A percentile compares a stretch with the other conserved stretches of the same genome.
Conservation (phyloP, 1,140 invertebrate species). For the Cherax quadricarinatus region DNA sequence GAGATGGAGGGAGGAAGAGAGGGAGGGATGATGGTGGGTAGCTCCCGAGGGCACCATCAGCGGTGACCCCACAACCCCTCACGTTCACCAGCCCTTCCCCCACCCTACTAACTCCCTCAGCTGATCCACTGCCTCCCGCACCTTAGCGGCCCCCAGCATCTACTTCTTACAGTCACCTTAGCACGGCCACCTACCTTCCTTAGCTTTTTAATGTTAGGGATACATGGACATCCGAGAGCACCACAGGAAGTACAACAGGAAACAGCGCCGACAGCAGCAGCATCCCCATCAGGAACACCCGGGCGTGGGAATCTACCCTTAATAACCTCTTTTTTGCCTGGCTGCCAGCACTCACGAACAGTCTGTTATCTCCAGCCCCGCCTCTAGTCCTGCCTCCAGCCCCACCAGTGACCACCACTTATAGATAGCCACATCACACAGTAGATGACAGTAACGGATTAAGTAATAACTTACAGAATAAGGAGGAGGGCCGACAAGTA, state of each 20-base stretch:
- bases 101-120: not conserved
- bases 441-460: no score
- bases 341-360: no score
- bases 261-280: not conserved
- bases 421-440: no score
- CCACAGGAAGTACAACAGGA: not conserved
- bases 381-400: not conserved
- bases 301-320: not conserved
- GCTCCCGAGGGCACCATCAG: slow-evolving; percentile 41
- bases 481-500: no score
- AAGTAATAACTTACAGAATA: no score
- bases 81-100: slow-evolving; percentile 20
- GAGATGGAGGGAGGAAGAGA: not conserved
- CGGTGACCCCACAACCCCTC: slow-evolving; percentile 47
- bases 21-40: slow-evolving; percentile 44
- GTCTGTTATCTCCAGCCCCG: no score
- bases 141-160: slow-evolving; percentile 16
- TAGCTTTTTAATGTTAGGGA: not conserved
- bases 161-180: not conserved
- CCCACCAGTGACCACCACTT: not conserved
- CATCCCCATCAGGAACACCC: not conserved
- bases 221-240: not conserved
- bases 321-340: not conserved
- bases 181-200: not conserved
- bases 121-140: not conserved